Evolutionary conservation across 1,140 invertebrate species (phyloP), one percentile per base, ranked within the genome.

Genomic region (Cydia strobilella): DNA sequence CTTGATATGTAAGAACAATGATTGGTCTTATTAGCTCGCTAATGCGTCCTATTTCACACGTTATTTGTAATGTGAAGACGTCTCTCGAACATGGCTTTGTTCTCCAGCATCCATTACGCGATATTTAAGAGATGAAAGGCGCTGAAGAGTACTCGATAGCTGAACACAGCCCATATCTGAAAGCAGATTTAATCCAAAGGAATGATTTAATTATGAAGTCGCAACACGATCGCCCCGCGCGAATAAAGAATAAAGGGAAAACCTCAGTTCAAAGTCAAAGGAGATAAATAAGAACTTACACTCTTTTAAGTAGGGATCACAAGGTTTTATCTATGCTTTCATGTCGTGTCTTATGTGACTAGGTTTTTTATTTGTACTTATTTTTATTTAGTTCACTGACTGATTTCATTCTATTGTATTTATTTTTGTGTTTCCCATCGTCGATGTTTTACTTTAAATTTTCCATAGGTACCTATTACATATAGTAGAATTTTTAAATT

Each of bases 131-230:
- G 79, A 77, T 80, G 72, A 78, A 77, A 74, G 54, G 72, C 75
- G 39, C 54, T 79, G 80, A 72, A 79, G 79, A 63, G 66, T 72
- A 75, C 82, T 83, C 82, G 80, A 79, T 80, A 75, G 78, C 78
- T 81, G 80, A 81, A 83, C 80, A 80, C 79, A 72, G 74, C 66
- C 81, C 75, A 77, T 77, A 79, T 75, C 76, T 82, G 77, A 84
- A 84, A 78, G 78, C 77, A 78, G 80, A 79, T 82, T 84, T 83
- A 84, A 84, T 84, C 78, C 81, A 74, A 77, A 83, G 80, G 78
- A 83, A 84, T 83, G 81, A 84, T 84, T 84, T 84, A 84, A 84
- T 84, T 84, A 84, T 77, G 77, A 79, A 84, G 83, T 84, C 83
- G 83, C 79, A 84, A 84, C 81, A 79, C 81, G 83, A 84, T 75